These are phyloP conservation scores for Melinaea menophilus DNA, from an alignment of 2,888 invertebrate genomes.

Conservation along the genomic window DNA sequence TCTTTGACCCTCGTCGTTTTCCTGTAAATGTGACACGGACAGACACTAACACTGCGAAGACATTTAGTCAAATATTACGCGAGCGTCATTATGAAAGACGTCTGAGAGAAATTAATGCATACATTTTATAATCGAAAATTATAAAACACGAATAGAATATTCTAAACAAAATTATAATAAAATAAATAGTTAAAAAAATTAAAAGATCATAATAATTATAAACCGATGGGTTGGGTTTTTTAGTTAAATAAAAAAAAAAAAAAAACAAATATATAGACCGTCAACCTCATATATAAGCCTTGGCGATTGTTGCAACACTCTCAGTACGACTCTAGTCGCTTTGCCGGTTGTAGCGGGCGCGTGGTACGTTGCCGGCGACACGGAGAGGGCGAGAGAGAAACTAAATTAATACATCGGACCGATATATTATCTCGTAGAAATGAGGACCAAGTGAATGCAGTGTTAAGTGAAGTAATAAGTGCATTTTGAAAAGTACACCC, in stretches of 20 bases:
- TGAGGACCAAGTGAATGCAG: slow-evolving; percentile 74
- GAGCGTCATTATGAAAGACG: slow-evolving; percentile 18
- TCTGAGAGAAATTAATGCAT: slow-evolving; percentile 11
- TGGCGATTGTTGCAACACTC: slow-evolving; percentile 72
- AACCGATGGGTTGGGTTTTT: background rate
- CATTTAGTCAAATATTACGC: slow-evolving; percentile 28
- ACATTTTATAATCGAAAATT: background rate
- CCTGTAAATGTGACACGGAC: slow-evolving; percentile 43
- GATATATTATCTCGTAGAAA: slow-evolving; percentile 51
- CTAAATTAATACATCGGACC: slow-evolving; percentile 38
- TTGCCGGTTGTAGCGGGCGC: slow-evolving; percentile 77
- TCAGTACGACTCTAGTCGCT: slow-evolving; percentile 79
- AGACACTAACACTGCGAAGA: slow-evolving; percentile 9
- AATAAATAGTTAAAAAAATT: background rate
- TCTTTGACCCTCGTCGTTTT: slow-evolving; percentile 51
- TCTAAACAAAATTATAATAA: background rate
- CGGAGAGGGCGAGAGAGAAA: slow-evolving; percentile 78
- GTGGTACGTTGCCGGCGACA: slow-evolving; percentile 66
- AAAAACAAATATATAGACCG: slow-evolving; percentile 16
- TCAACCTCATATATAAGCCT: slow-evolving; percentile 71
- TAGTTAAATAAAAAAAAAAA: background rate
- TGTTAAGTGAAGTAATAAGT: slow-evolving; percentile 73
- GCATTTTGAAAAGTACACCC: slow-evolving; percentile 37
- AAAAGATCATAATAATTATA: slow-evolving; percentile 8
- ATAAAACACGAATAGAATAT: background rate